phyloP scores from a whole-genome alignment of 2,113 vertebrate genomes.

The Benitochromis conjunctus region DNA sequence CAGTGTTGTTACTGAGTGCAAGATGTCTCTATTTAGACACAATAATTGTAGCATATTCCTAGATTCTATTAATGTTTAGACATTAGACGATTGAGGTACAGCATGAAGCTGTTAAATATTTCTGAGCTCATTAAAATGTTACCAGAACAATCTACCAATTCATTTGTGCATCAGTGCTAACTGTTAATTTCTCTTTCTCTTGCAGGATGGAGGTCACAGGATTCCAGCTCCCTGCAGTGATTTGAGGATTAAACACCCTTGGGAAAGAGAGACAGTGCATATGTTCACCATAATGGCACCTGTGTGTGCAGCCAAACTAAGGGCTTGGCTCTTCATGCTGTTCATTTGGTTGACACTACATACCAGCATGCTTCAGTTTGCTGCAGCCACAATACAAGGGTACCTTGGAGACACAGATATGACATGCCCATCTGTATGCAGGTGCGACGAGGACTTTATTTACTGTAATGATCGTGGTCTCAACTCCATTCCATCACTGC shows the following conservation, averaged over 20 bases:
- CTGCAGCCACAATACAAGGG: slow-evolving; percentile 63
- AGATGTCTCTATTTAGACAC: neutral
- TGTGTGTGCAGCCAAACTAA: slow-evolving; percentile 70
- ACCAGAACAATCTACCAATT: neutral
- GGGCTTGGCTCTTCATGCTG: slow-evolving; percentile 78
- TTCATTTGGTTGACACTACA: slow-evolving; percentile 79
- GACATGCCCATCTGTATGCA: slow-evolving; percentile 84
- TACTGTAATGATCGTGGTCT: slow-evolving; percentile 95
- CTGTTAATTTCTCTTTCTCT: slow-evolving; percentile 30
- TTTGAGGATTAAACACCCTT: slow-evolving; percentile 43
- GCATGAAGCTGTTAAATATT: neutral
- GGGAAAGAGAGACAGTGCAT: slow-evolving; percentile 17
- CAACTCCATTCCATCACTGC: slow-evolving; percentile 84
- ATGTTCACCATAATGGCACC: slow-evolving; percentile 70
- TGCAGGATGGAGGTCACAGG: slow-evolving; percentile 57
- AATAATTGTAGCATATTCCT: neutral
- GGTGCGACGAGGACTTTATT: slow-evolving; percentile 89
- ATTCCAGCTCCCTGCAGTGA: slow-evolving; percentile 22
- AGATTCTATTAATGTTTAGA: neutral
- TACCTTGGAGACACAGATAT: slow-evolving; percentile 61
- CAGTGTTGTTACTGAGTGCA: neutral
- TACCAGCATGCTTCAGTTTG: slow-evolving; percentile 74
- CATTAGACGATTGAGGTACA: neutral
- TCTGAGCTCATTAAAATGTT: neutral
- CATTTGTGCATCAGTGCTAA: slow-evolving; percentile 6